Conservation (phyloP, 2,113 vertebrate genomes). For the Centropus bengalensis region DNA sequence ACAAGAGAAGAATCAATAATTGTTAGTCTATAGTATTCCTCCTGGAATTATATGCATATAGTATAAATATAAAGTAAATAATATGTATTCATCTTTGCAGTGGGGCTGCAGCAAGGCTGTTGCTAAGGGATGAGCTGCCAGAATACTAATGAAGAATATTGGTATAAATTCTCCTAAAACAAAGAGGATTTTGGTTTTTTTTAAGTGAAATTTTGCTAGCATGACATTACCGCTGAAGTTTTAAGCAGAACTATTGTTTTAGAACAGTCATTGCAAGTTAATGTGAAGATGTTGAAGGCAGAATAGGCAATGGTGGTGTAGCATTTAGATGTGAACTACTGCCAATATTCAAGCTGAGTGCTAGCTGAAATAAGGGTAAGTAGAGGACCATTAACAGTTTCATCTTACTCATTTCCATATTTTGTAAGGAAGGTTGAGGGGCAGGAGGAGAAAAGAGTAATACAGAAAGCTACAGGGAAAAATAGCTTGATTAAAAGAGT, state of each 20-base stretch:
- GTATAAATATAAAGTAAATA: background rate
- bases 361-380: background rate
- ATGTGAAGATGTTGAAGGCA: background rate
- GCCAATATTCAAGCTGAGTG: background rate
- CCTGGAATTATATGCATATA: background rate
- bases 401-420: background rate
- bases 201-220: background rate
- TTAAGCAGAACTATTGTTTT: background rate
- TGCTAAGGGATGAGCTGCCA: constrained; percentile 8
- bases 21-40: background rate
- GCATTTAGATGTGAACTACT: background rate
- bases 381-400: background rate
- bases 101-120: background rate
- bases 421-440: background rate
- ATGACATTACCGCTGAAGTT: background rate
- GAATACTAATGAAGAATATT: background rate
- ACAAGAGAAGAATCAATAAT: background rate
- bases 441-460: background rate
- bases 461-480: background rate
- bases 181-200: background rate
- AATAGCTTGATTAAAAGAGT: background rate
- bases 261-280: background rate
- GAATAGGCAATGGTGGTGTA: background rate
- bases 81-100: background rate
- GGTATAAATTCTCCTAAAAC: background rate